Evolutionary conservation across 2,113 vertebrate species (phyloP).

Genomic region (Gallinago paraguaiae): DNA sequence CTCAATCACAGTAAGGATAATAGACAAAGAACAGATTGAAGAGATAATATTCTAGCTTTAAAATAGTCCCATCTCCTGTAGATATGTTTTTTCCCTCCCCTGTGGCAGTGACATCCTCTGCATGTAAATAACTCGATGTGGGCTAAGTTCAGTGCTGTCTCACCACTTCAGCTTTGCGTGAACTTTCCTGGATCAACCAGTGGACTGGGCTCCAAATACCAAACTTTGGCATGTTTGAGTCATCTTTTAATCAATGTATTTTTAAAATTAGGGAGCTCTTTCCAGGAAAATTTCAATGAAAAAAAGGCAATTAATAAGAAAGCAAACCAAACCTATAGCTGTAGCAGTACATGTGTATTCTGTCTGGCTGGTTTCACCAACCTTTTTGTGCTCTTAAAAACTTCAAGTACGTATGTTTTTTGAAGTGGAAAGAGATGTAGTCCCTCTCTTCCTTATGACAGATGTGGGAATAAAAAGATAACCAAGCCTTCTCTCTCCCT

Average conservation of each 20-base stretch:
- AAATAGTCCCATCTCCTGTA: not conserved
- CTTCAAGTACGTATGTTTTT: not conserved
- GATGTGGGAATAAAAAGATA: fast-evolving
- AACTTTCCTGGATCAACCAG: not conserved
- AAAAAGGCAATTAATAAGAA: not conserved
- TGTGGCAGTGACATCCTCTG: not conserved
- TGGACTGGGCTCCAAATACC: not conserved
- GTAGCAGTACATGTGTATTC: not conserved
- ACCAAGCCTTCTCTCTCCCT: not conserved
- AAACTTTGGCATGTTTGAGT: not conserved
- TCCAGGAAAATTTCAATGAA: constrained; percentile 16
- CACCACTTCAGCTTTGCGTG: not conserved
- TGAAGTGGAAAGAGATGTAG: not conserved
- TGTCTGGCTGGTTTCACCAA: not conserved
- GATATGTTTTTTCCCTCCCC: not conserved
- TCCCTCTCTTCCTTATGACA: not conserved
- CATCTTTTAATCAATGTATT: not conserved
- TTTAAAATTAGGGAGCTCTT: not conserved
- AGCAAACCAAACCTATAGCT: not conserved
- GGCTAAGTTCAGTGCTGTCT: not conserved
- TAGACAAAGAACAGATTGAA: constrained; percentile 42
- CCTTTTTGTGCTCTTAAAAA: not conserved
- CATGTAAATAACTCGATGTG: constrained; percentile 44
- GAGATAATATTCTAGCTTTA: constrained; percentile 21
- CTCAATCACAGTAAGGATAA: constrained; percentile 31